Evolutionary conservation across 2,113 vertebrate species (phyloP).

Genomic region (Pithys albifrons): DNA sequence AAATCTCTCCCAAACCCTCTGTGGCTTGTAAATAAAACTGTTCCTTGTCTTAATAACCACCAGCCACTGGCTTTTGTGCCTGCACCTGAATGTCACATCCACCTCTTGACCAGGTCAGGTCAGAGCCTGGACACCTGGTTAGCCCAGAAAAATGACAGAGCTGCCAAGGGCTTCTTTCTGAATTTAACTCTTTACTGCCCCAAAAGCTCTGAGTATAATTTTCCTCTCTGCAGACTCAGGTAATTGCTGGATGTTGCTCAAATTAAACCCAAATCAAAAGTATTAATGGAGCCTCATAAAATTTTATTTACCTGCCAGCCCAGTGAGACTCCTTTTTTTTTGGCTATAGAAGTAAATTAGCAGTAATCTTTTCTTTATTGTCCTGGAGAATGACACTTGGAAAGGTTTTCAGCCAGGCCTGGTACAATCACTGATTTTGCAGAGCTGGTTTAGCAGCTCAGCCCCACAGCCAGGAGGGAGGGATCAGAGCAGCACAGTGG

Average conservation of each 20-base stretch:
- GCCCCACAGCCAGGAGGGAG: not conserved
- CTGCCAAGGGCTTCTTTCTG: not conserved
- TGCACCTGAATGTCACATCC: not conserved
- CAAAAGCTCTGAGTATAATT: not conserved
- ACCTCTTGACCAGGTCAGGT: not conserved
- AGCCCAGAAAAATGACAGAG: not conserved
- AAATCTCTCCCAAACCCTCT: not conserved
- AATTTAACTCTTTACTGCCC: not conserved
- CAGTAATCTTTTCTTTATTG: slow-evolving; percentile 30
- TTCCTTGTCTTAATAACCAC: not conserved
- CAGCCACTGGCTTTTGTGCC: not conserved
- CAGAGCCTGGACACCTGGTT: not conserved
- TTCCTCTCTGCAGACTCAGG: not conserved
- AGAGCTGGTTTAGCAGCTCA: slow-evolving; percentile 25
- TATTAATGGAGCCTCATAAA: not conserved
- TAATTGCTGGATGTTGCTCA: not conserved
- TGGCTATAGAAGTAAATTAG: not conserved
- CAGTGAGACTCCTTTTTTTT: not conserved
- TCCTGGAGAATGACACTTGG: slow-evolving; percentile 3
- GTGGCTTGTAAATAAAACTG: not conserved
- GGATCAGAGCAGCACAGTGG: not conserved
- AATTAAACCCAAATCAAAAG: not conserved
- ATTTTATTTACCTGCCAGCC: not conserved
- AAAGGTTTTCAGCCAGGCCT: not conserved
- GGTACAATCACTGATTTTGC: not conserved